Evolutionary conservation across 2,888 invertebrate species (phyloP).

Genomic region (Lithophane ornitopus): DNA sequence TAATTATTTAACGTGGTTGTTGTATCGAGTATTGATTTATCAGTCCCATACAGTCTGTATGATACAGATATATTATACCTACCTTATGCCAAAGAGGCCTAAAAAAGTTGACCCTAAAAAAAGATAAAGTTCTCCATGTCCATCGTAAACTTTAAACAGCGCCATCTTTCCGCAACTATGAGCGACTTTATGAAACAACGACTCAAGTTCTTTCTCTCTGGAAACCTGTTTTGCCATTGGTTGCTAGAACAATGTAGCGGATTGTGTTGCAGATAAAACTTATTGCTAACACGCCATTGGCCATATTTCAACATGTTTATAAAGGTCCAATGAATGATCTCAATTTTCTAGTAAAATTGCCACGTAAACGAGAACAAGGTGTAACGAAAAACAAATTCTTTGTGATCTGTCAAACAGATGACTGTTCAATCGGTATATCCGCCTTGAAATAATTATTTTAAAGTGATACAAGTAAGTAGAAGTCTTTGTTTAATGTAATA

Average conservation of each 20-base stretch:
- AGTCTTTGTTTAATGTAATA: slow-evolving; percentile 59
- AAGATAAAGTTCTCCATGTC: background rate
- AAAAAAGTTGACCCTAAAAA: background rate
- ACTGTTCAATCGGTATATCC: slow-evolving; percentile 87
- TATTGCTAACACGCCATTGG: slow-evolving; percentile 47
- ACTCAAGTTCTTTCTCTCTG: slow-evolving; percentile 41
- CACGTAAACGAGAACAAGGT: slow-evolving; percentile 76
- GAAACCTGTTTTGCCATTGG: slow-evolving; percentile 52
- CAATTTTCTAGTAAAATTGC: slow-evolving; percentile 46
- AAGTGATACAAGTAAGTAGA: slow-evolving; percentile 81
- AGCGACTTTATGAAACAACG: slow-evolving; percentile 16
- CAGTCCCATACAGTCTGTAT: too few relatives aligned
- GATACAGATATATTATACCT: too few relatives aligned
- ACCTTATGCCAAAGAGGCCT: background rate
- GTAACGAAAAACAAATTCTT: slow-evolving; percentile 80
- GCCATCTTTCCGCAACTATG: slow-evolving; percentile 54
- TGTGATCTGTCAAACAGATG: slow-evolving; percentile 85
- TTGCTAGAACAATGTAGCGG: background rate
- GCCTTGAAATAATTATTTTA: slow-evolving; percentile 81
- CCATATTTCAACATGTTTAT: rapidly evolving
- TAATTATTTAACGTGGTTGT: background rate
- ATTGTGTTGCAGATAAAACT: background rate
- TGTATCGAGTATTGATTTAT: background rate
- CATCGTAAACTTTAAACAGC: slow-evolving; percentile 25
- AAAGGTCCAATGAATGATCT: slow-evolving; percentile 39